Conservation (phyloP, 2,797 vertebrate genomes). For the Catamblyrhynchus diadema region DNA sequence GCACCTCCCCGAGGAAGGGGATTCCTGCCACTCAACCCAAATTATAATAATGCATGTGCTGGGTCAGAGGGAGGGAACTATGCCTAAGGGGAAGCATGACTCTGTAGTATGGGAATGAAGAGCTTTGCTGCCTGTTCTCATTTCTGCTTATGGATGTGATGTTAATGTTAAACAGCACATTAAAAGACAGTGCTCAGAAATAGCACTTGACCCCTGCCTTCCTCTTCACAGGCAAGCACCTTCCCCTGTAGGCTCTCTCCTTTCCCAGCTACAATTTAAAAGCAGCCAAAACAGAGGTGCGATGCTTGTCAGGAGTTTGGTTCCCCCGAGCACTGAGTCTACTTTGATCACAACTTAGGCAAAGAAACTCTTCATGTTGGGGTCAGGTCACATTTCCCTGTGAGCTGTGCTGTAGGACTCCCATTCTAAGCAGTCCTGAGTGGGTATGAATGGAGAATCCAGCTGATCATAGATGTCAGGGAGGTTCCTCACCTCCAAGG, state of each 20-base stretch:
- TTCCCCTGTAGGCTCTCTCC: neutral
- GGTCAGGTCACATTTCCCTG: neutral
- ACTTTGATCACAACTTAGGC: neutral
- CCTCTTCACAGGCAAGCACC: neutral
- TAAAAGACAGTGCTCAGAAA: neutral
- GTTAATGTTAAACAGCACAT: neutral
- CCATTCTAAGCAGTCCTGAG: neutral
- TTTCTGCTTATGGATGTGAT: neutral
- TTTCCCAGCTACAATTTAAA: neutral
- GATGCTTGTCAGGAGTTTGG: neutral
- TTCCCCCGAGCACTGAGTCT: neutral
- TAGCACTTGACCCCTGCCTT: neutral
- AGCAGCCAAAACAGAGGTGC: neutral
- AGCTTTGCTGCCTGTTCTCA: neutral
- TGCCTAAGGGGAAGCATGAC: neutral
- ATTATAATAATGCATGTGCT: neutral
- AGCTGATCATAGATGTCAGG: neutral
- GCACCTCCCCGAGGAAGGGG: neutral
- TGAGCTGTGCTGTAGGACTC: neutral
- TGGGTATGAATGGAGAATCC: neutral
- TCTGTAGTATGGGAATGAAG: neutral
- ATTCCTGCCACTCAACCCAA: neutral
- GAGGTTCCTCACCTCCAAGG: neutral
- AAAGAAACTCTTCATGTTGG: neutral
- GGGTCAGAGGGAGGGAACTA: neutral